Evolutionary conservation across 2,113 vertebrate species (phyloP).

Genomic region (Ammospiza caudacuta): DNA sequence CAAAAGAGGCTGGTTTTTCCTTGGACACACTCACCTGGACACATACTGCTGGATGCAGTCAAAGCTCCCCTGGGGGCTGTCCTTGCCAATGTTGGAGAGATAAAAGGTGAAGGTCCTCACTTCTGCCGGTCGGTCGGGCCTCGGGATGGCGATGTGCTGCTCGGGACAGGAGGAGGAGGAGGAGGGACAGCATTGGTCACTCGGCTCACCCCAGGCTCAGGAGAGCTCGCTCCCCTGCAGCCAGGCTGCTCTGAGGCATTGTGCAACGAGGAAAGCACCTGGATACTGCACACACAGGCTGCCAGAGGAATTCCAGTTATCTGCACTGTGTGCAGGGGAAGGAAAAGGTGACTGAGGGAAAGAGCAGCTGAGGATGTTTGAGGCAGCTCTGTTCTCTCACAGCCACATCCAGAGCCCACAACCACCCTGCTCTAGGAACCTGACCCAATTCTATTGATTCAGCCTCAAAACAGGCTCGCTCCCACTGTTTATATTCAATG

Average conservation of each 20-base stretch:
- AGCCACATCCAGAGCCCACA: background rate
- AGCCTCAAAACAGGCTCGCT: background rate
- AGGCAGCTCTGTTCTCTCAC: no score
- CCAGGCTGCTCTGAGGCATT: background rate
- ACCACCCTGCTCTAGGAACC: background rate
- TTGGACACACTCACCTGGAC: slow-evolving; percentile 82
- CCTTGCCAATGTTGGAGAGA: slow-evolving; percentile 93
- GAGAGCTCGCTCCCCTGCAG: fast-evolving
- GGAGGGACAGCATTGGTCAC: background rate
- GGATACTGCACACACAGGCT: background rate
- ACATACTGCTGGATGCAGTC: slow-evolving; percentile 97
- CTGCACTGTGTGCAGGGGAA: fast-evolving
- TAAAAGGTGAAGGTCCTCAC: slow-evolving; percentile 90
- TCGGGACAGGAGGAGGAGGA: background rate
- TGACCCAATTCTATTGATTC: slow-evolving; percentile 1
- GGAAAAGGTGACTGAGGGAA: background rate
- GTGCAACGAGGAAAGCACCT: fast-evolving
- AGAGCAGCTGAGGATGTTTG: background rate
- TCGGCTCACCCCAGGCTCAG: fast-evolving
- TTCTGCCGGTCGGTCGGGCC: slow-evolving; percentile 81
- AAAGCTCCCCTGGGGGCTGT: slow-evolving; percentile 95
- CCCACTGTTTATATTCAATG: background rate
- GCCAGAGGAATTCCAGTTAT: fast-evolving
- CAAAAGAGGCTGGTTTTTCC: background rate
- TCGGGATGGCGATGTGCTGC: slow-evolving; percentile 92